These are phyloP conservation scores for Ruditapes philippinarum DNA, from an alignment of 1,140 invertebrate species.

Conservation along the genomic window DNA sequence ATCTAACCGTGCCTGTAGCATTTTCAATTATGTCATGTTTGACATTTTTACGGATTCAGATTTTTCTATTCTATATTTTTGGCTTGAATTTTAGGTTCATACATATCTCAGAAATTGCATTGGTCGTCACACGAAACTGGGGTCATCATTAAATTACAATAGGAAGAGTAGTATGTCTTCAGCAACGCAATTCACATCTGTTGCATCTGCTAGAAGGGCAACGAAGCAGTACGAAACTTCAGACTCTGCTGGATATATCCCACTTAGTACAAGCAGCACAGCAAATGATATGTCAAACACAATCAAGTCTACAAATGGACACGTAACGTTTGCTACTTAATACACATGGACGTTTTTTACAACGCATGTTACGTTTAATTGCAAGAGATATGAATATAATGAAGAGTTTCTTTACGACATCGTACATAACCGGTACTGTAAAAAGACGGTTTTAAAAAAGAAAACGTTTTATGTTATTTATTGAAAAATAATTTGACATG, in stretches of 20 bases:
- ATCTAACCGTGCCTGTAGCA: too few relatives aligned
- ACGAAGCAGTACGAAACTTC: constrained; percentile 26
- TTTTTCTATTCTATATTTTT: too few relatives aligned
- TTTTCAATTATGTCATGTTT: too few relatives aligned
- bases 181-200: constrained; percentile 42
- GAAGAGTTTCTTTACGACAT: too few relatives aligned
- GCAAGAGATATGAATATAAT: too few relatives aligned
- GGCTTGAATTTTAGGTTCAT: constrained; percentile 54
- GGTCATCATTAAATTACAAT: neutral
- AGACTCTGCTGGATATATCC: constrained; percentile 42
- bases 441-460: too few relatives aligned
- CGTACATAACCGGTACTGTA: too few relatives aligned
- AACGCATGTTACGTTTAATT: too few relatives aligned
- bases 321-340: constrained; percentile 40
- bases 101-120: constrained; percentile 30
- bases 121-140: neutral
- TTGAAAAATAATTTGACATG: too few relatives aligned
- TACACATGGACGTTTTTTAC: neutral
- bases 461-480: too few relatives aligned
- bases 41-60: too few relatives aligned
- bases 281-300: neutral
- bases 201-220: neutral
- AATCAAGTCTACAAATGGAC: constrained; percentile 12
- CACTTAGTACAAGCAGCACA: constrained; percentile 39
- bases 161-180: constrained; percentile 50